phyloP scores from a whole-genome alignment of 2,797 vertebrate genomes.

The Liasis olivaceus region DNA sequence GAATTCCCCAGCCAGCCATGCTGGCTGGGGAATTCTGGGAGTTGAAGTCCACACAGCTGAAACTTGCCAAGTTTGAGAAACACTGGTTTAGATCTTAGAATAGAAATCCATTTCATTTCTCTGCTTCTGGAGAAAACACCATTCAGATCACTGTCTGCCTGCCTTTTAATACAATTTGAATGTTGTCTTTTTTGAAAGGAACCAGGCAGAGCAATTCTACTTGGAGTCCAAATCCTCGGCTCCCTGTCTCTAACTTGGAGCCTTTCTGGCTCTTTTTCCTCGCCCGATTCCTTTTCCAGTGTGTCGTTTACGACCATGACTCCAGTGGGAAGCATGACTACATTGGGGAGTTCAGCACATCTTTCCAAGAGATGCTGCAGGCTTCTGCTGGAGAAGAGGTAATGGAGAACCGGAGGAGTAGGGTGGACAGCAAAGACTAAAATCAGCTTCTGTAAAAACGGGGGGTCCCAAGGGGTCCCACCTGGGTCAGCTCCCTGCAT shows the following conservation, averaged over 20 bases:
- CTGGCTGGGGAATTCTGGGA: background rate
- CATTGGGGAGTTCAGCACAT: constrained; percentile 86
- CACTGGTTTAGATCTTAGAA: background rate
- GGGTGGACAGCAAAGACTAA: accelerated
- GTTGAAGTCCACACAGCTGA: too few relatives aligned
- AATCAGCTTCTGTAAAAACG: too few relatives aligned
- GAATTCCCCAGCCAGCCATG: background rate
- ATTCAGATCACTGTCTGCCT: background rate
- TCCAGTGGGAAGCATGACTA: constrained; percentile 90
- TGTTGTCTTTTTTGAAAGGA: background rate
- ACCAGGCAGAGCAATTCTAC: background rate
- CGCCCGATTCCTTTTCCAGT: constrained; percentile 67
- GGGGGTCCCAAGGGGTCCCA: too few relatives aligned
- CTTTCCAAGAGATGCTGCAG: constrained; percentile 84
- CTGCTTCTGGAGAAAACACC: background rate
- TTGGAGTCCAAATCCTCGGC: too few relatives aligned
- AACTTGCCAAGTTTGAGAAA: background rate
- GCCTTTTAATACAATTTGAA: background rate
- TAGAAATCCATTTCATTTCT: background rate
- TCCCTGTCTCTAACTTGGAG: background rate
- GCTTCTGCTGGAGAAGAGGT: constrained; percentile 79
- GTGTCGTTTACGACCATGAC: constrained; percentile 87
- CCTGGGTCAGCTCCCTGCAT: too few relatives aligned
- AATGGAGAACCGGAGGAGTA: background rate
- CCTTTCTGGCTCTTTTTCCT: background rate